Evolutionary conservation across 2,113 vertebrate genomes (phyloP), one percentile per base, ranked within the genome.

Genomic region (Eleginops maclovinus): DNA sequence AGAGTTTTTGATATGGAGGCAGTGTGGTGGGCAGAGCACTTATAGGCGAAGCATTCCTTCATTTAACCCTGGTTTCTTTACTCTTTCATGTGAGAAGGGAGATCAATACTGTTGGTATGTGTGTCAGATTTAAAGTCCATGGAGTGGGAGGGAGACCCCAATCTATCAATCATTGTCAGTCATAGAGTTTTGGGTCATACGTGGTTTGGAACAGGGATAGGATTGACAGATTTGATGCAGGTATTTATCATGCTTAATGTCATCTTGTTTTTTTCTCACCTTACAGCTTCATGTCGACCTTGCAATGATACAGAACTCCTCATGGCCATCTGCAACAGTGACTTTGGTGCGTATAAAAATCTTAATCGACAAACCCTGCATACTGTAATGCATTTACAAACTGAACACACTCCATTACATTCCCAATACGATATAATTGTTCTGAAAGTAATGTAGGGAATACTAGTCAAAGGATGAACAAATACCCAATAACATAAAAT

Each of bases 321-420:
- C 26, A 88, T 96, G 93, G 95, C 96, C 50, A 56, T 95, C 80
- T 96, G 96, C 89, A 95, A 85, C 93, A 96, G 95, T 88, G 96
- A 97, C 77, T 96, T 96, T 84, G 95, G 96, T 96, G 88, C 70
- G 92, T 86, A 70, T 46, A 16, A 43, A 51, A 4, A 44, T 43
- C 10, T 8, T 4, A 7, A 2, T 64, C 7, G 28, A 19, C 19
- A 78, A 40, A 55, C 11, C 3, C 19, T 17, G 59, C 5, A 22
- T 28, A 14, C 36, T 62, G 51, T 16, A 41, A 24, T 22, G 9
- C 31, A 36, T 36, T 7, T 9, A 2, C 9, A 0, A 19, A 63
- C 0, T n/a, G 44, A 53, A 72, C 43, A 54, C 55, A 47, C 0
- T 60, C 9, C 6, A 13, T 65, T 26, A 3, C 6, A 22, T 24